These are phyloP conservation scores for Cydia strobilella DNA, from an alignment of 1,140 invertebrate species.

Conservation along the genomic window DNA sequence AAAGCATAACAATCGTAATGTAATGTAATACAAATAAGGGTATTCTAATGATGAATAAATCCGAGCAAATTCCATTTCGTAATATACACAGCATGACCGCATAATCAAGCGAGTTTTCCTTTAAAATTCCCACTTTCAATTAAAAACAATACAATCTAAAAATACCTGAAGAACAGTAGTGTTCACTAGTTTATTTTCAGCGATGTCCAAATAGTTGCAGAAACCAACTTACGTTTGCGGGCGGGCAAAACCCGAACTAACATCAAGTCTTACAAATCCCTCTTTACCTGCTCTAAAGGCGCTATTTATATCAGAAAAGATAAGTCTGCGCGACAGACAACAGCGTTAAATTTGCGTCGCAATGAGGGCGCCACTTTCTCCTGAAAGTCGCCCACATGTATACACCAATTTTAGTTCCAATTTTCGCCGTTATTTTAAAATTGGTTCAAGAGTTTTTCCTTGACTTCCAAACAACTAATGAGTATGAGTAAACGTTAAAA, in stretches of 20 bases:
- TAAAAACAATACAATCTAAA: conserved; percentile 21
- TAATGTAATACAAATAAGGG: neutral
- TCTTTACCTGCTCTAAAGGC: neutral
- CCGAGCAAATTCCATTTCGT: neutral
- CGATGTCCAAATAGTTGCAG: conserved; percentile 26
- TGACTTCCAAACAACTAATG: conserved; percentile 18
- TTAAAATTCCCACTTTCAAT: conserved; percentile 12
- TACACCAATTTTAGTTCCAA: conserved; percentile 3
- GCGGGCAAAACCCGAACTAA: neutral
- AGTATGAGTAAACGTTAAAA: conserved; percentile 18
- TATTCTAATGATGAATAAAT: neutral
- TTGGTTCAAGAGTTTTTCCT: conserved; percentile 11
- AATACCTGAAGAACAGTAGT: conserved; percentile 21
- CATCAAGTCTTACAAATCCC: neutral
- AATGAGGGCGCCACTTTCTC: conserved; percentile 7
- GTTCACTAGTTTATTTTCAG: conserved; percentile 28
- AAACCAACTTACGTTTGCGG: conserved; percentile 1
- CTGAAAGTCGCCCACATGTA: neutral
- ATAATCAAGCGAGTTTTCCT: conserved; percentile 13
- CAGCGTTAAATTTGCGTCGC: conserved; percentile 10
- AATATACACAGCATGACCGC: neutral
- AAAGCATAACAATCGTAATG: neutral
- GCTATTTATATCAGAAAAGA: neutral
- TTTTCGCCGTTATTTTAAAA: conserved; percentile 6
- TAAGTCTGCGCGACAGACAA: neutral